Percentiles rank a stretch among this genome's conserved stretches.
phyloP scores from a whole-genome alignment of 2,113 vertebrate genomes.

The Terrapene triunguis region DNA sequence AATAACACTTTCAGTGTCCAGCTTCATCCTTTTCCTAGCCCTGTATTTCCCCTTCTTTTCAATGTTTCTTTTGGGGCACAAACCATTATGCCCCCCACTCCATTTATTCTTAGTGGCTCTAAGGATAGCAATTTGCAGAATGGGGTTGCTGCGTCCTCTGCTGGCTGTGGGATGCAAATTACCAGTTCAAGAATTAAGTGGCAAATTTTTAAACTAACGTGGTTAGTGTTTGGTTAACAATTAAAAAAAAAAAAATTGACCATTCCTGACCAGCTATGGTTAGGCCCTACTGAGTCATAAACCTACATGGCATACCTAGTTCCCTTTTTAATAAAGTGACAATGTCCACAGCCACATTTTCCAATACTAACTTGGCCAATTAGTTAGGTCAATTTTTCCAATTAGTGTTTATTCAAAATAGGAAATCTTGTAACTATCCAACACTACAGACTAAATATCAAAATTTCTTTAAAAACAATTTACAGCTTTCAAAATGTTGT shows the following conservation, averaged over 20 bases:
- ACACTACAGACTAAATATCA: background rate
- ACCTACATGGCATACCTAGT: background rate
- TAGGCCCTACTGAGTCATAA: background rate
- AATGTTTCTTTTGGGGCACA: too few relatives aligned
- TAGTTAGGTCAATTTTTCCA: background rate
- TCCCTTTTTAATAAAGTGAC: background rate
- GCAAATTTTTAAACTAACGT: background rate
- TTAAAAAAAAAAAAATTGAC: too few relatives aligned
- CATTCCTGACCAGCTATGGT: background rate
- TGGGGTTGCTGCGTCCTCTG: constrained; percentile 48
- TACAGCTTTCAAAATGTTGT: too few relatives aligned
- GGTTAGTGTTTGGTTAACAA: too few relatives aligned
- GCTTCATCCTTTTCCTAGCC: background rate
- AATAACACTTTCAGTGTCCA: too few relatives aligned
- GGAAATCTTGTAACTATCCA: background rate
- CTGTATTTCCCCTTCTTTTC: background rate
- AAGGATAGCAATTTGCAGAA: background rate
- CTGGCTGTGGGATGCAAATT: background rate
- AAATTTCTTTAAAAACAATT: too few relatives aligned
- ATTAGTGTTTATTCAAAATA: background rate
- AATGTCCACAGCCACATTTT: background rate
- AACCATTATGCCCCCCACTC: background rate
- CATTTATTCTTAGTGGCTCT: background rate
- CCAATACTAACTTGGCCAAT: background rate
- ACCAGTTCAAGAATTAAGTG: background rate